Conservation (phyloP, 1,140 invertebrate genomes). For the Zelostemma sp. region DNA sequence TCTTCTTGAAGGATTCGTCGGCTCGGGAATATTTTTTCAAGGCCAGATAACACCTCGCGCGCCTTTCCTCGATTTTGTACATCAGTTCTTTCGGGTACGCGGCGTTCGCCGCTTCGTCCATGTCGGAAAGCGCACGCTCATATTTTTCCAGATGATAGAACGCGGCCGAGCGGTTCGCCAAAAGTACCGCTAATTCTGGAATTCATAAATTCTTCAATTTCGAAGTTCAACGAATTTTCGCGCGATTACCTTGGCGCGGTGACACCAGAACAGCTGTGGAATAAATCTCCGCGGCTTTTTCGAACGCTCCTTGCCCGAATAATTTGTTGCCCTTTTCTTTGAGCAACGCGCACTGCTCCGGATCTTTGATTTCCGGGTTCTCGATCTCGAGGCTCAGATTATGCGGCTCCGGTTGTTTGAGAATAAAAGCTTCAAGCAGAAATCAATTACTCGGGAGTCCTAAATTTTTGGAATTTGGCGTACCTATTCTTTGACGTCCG, state of each 20-base stretch:
- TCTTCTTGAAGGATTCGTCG: conserved; percentile 75
- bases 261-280: conserved; percentile 78
- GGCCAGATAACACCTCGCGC: conserved; percentile 81
- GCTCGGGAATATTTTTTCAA: conserved; percentile 79
- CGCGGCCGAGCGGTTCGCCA: conserved; percentile 88
- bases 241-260: conserved; percentile 73
- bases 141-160: conserved; percentile 84
- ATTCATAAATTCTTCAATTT: conserved; percentile 7
- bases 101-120: conserved; percentile 76
- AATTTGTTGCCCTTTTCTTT: conserved; percentile 84
- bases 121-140: conserved; percentile 78
- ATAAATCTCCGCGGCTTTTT: conserved; percentile 81
- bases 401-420: conserved; percentile 56
- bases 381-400: conserved; percentile 53
- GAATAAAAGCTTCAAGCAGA: conserved; percentile 59
- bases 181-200: conserved; percentile 78
- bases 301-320: conserved; percentile 83
- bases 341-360: conserved; percentile 73
- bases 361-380: conserved; percentile 71
- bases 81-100: conserved; percentile 81
- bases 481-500: conserved; percentile 48
- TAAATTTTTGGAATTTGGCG: too few species aligned
- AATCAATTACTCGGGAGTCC: too few species aligned
- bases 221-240: conserved; percentile 29
- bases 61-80: conserved; percentile 84